Evolutionary conservation across 2,113 vertebrate species (phyloP).

Genomic region (Heterocephalus glaber): DNA sequence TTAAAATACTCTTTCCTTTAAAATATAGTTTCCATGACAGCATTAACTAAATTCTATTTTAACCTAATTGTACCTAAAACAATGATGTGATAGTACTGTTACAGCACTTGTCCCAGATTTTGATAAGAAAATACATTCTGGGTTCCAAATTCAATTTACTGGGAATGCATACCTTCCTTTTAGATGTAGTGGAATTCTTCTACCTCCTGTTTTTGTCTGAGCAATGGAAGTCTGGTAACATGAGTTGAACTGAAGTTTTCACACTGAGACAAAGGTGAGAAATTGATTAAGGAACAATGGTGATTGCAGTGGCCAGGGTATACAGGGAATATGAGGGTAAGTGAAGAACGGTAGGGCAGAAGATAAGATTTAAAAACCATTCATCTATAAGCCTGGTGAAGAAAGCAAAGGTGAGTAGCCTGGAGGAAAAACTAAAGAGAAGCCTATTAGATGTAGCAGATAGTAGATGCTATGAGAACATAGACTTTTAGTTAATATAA

Average conservation of each 20-base stretch:
- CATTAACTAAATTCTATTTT: conserved; percentile 36
- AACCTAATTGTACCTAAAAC: neutral
- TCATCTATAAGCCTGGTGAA: neutral
- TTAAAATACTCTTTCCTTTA: conserved; percentile 47
- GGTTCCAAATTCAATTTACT: neutral
- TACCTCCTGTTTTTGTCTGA: neutral
- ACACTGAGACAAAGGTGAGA: neutral
- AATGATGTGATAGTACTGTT: neutral
- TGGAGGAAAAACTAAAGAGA: neutral
- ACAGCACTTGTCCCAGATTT: neutral
- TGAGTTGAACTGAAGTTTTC: neutral
- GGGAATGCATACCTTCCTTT: neutral
- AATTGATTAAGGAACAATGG: neutral
- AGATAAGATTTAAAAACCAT: neutral
- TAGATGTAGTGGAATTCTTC: neutral
- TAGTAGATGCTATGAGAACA: neutral
- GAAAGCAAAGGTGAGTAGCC: neutral
- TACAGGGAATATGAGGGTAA: neutral
- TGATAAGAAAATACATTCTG: conserved; percentile 6
- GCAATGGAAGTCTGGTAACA: too few relatives aligned
- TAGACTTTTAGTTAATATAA: conserved; percentile 2
- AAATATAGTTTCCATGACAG: neutral
- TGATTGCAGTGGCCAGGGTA: neutral
- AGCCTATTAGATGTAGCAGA: neutral
- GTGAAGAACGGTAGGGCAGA: neutral